phyloP scores from a whole-genome alignment of 2,888 invertebrate species.

The Platynereis dumerilii region DNA sequence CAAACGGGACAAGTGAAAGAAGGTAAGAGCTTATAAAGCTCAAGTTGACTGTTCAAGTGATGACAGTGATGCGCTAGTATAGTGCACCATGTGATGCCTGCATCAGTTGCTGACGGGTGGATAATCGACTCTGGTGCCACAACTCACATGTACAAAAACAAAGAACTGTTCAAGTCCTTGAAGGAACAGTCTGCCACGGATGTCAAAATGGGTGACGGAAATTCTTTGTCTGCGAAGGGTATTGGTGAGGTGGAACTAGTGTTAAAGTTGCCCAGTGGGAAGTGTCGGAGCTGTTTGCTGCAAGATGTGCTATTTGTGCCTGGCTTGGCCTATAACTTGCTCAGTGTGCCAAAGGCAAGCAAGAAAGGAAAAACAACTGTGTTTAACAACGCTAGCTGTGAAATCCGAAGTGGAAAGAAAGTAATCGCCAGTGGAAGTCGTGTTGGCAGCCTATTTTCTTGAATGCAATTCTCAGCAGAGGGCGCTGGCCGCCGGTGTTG shows the following conservation, averaged over 20 bases:
- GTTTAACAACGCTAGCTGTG: constrained; percentile 14
- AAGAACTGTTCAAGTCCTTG: not conserved
- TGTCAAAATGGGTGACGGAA: constrained; percentile 21
- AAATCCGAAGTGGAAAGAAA: constrained; percentile 4
- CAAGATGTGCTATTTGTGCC: constrained; percentile 23
- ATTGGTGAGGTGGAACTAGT: constrained; percentile 15
- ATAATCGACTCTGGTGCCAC: constrained; percentile 26
- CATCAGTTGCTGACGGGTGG: too few species aligned
- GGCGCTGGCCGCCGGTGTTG: not conserved
- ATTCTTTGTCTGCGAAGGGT: constrained; percentile 15
- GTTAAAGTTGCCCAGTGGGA: not conserved
- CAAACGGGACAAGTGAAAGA: too few species aligned
- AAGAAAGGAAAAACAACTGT: not conserved
- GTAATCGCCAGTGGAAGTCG: constrained; percentile 8
- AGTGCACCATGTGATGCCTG: too few species aligned
- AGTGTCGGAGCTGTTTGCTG: not conserved
- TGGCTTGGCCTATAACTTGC: constrained; percentile 15
- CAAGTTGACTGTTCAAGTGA: too few species aligned
- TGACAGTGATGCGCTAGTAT: too few species aligned
- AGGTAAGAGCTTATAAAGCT: too few species aligned
- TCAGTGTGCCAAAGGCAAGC: constrained; percentile 10
- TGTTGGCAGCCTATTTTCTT: constrained; percentile 12
- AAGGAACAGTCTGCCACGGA: not conserved
- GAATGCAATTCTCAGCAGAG: not conserved
- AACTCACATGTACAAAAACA: constrained; percentile 14